Conservation (phyloP, 2,113 vertebrate species). For the Thermophis baileyi region DNA sequence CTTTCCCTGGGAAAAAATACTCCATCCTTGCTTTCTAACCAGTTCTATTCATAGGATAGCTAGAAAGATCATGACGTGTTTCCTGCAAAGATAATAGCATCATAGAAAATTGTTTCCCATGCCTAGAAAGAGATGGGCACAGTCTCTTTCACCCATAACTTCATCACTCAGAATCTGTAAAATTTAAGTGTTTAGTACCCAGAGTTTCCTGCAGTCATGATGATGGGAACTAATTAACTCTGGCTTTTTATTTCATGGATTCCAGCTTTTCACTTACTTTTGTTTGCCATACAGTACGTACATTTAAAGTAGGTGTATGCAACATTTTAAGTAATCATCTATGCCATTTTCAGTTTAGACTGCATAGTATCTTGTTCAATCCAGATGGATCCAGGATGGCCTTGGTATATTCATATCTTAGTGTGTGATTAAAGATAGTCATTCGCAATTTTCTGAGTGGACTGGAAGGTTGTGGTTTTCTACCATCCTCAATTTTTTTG, state of each 20-base stretch:
- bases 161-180: slow-evolving; percentile 13
- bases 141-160: neutral
- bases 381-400: neutral
- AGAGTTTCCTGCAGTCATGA: neutral
- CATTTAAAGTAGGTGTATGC: neutral
- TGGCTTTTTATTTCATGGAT: slow-evolving; percentile 23
- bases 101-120: neutral
- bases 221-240: slow-evolving; percentile 24
- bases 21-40: neutral
- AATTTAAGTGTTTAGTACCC: slow-evolving; percentile 8
- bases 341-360: neutral
- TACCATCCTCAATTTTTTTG: neutral
- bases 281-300: neutral
- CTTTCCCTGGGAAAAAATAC: neutral
- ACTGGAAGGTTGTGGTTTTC: neutral
- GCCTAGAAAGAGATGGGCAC: neutral
- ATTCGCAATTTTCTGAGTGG: neutral
- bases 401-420: neutral
- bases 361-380: neutral
- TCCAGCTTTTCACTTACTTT: slow-evolving; percentile 9
- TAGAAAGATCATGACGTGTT: neutral
- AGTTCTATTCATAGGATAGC: neutral
- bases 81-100: neutral
- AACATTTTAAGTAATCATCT: neutral
- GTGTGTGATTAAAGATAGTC: neutral